Evolutionary conservation across 1,140 invertebrate species (phyloP).

Genomic region (Brachionus paranguensis): DNA sequence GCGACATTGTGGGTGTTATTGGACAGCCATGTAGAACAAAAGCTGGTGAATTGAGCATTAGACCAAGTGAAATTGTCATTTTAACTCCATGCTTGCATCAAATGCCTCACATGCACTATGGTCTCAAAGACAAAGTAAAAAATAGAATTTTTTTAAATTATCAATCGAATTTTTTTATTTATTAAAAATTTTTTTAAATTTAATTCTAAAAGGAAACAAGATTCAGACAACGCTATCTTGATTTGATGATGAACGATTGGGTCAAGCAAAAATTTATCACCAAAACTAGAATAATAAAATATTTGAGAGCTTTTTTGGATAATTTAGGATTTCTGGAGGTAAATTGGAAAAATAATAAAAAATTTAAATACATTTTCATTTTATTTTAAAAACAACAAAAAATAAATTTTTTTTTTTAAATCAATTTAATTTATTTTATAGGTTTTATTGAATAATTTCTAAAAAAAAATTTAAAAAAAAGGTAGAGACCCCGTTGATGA

Average conservation of each 20-base stretch:
- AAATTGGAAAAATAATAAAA: constrained; percentile 41
- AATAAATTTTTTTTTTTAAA: too few relatives aligned
- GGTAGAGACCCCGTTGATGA: constrained; percentile 99
- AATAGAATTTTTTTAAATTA: neutral
- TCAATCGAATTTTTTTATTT: neutral
- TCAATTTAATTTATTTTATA: too few relatives aligned
- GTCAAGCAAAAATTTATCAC: constrained; percentile 82
- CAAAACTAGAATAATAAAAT: constrained; percentile 83
- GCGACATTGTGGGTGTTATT: constrained; percentile 86
- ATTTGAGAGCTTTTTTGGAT: constrained; percentile 83
- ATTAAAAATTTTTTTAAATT: neutral
- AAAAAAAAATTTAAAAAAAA: neutral
- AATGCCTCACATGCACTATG: constrained; percentile 94
- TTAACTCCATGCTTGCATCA: constrained; percentile 94
- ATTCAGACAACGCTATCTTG: constrained; percentile 89
- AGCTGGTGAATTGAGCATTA: constrained; percentile 91
- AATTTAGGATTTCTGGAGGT: constrained; percentile 85
- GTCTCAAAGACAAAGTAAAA: constrained; percentile 70
- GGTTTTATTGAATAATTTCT: too few relatives aligned
- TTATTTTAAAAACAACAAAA: too few relatives aligned
- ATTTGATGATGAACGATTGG: constrained; percentile 88
- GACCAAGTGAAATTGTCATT: constrained; percentile 75
- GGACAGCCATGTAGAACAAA: constrained; percentile 91
- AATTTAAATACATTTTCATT: too few relatives aligned
- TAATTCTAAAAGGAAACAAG: constrained; percentile 57